Evolutionary conservation across 30 jellyfish, hydroid and myxozoan species (phyloP), one percentile per base, ranked within the genome.

Genomic region (Aurelia coerulea): DNA sequence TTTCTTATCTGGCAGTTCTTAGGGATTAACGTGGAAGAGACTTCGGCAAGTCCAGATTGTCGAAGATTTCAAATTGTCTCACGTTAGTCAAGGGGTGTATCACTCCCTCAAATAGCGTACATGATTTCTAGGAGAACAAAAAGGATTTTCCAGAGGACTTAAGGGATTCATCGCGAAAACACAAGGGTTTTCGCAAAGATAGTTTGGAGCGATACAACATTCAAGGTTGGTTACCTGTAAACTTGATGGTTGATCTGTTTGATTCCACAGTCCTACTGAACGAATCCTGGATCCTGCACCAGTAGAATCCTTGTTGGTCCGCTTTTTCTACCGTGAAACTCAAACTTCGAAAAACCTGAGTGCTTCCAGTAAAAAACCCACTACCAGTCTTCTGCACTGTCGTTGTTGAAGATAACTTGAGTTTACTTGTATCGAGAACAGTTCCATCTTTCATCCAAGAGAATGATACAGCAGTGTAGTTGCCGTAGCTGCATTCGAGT

Each of bases 241-340:
- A 66, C 77, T 65, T 66, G 62, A 80, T 31, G 13, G 74, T n/a
- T 15, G 90, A 69, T 51, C 59, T 65, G 12, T 31, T 46, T 29
- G 90, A 80, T 2, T 80, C 90, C 2, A 67, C 73, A 80, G 52
- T 54, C 39, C 82, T 76, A 39, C 46, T 65, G 33, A 54, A 32
- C 5, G 90, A n/a, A 65, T 80, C 90, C 37, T 64, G 18, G 5
- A 80, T 46, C 18, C 74, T 64, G 49, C 90, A 80, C 90, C 90
- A 80, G 74, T 80, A 80, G 17, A 65, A 65, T 10, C 90, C 90
- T 66, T 80, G 90, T 37, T 80, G 82, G 14, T 19, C 49, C 13
- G 65, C 90, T 29, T 50, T 68, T 34, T 11, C 18, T 33, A 50
- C 62, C 19, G 42, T 50, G 62, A 80, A 80, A 67, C 50, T 65